Evolutionary conservation across 2,797 vertebrate species (phyloP).

Genomic region (Tapirus indicus): DNA sequence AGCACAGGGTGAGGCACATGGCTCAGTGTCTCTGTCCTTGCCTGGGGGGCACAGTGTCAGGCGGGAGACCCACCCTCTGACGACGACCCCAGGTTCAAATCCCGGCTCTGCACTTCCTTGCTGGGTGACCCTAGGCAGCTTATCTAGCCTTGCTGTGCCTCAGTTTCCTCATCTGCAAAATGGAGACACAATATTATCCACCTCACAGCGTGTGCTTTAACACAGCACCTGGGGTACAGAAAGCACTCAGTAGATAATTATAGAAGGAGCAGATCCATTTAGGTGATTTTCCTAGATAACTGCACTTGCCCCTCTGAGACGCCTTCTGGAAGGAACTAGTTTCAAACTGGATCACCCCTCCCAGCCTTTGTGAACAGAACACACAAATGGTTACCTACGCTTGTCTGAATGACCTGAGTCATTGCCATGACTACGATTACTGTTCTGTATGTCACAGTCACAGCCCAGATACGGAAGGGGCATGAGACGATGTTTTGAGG

Average conservation of each 20-base stretch:
- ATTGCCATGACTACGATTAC: accelerated
- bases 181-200: neutral
- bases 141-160: neutral
- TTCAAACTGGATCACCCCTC: constrained; percentile 8
- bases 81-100: neutral
- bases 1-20: neutral
- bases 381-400: neutral
- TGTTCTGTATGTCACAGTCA: neutral
- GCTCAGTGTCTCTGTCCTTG: neutral
- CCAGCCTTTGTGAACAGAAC: neutral
- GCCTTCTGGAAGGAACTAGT: neutral
- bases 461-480: neutral
- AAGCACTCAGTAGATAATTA: neutral
- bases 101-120: neutral
- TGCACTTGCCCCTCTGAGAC: constrained; percentile 46
- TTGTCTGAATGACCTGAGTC: neutral
- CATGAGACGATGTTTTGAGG: neutral
- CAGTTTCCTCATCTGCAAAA: neutral
- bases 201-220: neutral
- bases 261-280: neutral
- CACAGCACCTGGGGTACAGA: accelerated
- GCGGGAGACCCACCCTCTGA: neutral
- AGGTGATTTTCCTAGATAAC: neutral
- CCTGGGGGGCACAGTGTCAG: neutral
- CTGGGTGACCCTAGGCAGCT: neutral